Conservation (phyloP, 2,113 vertebrate species). For the Alligator mississippiensis region DNA sequence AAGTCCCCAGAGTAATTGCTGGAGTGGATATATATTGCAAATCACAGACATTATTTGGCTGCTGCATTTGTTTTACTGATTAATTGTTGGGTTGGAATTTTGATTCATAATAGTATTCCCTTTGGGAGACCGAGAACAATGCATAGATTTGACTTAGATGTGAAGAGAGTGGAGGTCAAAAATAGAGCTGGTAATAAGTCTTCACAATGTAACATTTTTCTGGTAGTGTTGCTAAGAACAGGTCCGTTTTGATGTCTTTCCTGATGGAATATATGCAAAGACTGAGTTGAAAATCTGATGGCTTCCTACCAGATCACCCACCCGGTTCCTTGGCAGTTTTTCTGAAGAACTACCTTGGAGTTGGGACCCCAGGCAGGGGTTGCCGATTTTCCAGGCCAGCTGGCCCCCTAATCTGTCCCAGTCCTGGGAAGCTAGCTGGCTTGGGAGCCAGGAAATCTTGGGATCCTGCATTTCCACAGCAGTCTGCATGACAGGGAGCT, state of each 20-base stretch:
- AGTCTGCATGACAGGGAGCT: not conserved
- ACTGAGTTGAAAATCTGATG: not conserved
- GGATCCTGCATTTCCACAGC: not conserved
- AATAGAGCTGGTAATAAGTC: not conserved
- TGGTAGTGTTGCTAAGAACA: too few species aligned
- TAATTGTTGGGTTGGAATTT: not conserved
- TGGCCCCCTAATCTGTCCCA: not conserved
- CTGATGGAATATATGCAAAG: not conserved
- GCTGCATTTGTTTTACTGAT: not conserved
- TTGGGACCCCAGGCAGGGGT: accelerated
- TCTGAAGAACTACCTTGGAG: not conserved
- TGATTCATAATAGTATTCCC: not conserved
- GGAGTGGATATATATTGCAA: not conserved
- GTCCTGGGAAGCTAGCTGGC: not conserved
- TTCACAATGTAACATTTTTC: too few species aligned
- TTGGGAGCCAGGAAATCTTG: too few species aligned
- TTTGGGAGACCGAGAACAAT: not conserved
- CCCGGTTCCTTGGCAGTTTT: not conserved
- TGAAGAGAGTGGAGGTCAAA: not conserved
- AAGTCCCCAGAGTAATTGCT: not conserved
- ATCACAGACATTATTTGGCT: not conserved
- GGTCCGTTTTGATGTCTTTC: not conserved
- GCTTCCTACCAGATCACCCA: not conserved
- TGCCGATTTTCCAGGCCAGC: not conserved
- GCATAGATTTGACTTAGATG: not conserved